Conservation (phyloP, 2,797 vertebrate genomes). For the Etheostoma perlongum region DNA sequence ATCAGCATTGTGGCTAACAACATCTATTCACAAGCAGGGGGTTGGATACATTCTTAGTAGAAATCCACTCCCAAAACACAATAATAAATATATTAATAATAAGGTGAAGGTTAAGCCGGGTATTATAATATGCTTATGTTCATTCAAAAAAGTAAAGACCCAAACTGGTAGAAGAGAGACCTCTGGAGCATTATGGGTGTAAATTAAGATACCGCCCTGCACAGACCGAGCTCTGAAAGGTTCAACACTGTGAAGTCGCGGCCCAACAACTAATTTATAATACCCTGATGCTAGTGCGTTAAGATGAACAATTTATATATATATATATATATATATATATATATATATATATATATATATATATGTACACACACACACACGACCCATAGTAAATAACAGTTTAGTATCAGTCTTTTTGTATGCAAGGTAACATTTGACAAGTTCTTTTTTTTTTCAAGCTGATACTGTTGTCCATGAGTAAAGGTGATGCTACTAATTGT, state of each 20-base stretch:
- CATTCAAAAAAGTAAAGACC: slow-evolving; percentile 2
- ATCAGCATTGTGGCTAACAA: slow-evolving; percentile 5
- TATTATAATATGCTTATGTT: slow-evolving; percentile 38
- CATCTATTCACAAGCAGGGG: slow-evolving; percentile 29
- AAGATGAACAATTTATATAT: slow-evolving; percentile 35
- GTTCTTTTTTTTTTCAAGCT: slow-evolving; percentile 12
- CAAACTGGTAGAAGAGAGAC: slow-evolving; percentile 22
- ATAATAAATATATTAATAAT: slow-evolving; percentile 61
- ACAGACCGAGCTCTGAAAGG: slow-evolving; percentile 7
- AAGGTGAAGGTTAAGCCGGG: slow-evolving; percentile 60
- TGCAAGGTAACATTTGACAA: slow-evolving; percentile 31
- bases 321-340: too few relatives aligned
- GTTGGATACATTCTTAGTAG: slow-evolving; percentile 61
- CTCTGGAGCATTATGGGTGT: slow-evolving; percentile 24
- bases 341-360: too few relatives aligned
- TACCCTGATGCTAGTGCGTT: slow-evolving; percentile 23
- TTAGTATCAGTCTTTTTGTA: slow-evolving; percentile 11
- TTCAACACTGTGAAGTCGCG: slow-evolving; percentile 51
- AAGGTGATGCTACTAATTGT: slow-evolving; percentile 33
- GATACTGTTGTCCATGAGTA: slow-evolving; percentile 22
- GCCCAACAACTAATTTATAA: slow-evolving; percentile 41
- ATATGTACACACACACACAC: too few relatives aligned
- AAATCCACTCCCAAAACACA: slow-evolving; percentile 42
- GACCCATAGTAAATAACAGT: slow-evolving; percentile 12
- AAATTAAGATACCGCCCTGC: slow-evolving; percentile 17